Conservation (phyloP, 2,113 vertebrate species). For the Erythrolamprus reginae region DNA sequence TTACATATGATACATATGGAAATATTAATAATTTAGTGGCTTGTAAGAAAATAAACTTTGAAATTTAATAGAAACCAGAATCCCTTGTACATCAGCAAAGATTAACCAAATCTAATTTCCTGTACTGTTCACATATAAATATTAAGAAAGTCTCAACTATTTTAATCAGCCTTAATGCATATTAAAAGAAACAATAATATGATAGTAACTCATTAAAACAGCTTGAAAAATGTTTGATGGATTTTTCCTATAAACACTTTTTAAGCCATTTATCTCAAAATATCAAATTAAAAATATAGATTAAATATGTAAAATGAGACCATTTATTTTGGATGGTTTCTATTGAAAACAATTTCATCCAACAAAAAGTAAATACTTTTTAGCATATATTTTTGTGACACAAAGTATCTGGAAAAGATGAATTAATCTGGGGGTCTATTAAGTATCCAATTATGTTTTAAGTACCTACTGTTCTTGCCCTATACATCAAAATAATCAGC, state of each 20-base stretch:
- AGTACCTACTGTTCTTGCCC: conserved; percentile 57
- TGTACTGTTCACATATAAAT: conserved; percentile 63
- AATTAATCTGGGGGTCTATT: conserved; percentile 29
- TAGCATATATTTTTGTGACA: conserved; percentile 39
- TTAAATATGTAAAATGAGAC: conserved; percentile 40
- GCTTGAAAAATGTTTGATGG: conserved; percentile 68
- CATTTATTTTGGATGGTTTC: conserved; percentile 55
- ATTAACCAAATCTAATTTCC: conserved; percentile 60
- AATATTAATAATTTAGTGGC: conserved; percentile 31
- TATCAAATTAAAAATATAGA: conserved; percentile 44
- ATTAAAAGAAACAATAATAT: conserved; percentile 59
- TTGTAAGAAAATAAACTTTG: conserved; percentile 47
- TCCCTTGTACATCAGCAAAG: conserved; percentile 40
- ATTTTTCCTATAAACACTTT: conserved; percentile 61
- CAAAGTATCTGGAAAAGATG: conserved; percentile 45
- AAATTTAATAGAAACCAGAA: conserved; percentile 46
- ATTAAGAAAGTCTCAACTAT: conserved; percentile 57
- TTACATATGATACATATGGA: conserved; percentile 29
- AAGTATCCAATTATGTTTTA: conserved; percentile 35
- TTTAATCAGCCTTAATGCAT: conserved; percentile 62
- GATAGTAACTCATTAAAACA: conserved; percentile 59
- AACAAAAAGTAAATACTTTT: no score
- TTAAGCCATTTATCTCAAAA: conserved; percentile 65
- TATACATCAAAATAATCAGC: conserved; percentile 65
- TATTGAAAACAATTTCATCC: conserved; percentile 55